Conservation (phyloP, 2,113 vertebrate species). For the Muscicapa adusta region DNA sequence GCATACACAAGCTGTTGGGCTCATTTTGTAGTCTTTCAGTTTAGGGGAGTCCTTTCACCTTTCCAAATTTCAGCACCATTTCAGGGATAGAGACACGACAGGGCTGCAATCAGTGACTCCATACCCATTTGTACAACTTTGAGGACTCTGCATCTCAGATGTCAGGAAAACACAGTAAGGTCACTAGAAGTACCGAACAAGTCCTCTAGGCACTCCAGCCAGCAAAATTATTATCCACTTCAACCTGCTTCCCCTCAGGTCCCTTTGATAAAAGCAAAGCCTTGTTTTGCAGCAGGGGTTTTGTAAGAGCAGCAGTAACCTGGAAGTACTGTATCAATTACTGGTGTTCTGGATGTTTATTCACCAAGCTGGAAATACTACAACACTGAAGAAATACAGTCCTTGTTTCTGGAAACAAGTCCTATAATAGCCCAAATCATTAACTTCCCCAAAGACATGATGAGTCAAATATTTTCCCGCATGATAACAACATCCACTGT, state of each 20-base stretch:
- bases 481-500: neutral
- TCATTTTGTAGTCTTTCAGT: neutral
- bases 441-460: neutral
- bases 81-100: neutral
- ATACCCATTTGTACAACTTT: neutral
- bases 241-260: neutral
- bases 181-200: neutral
- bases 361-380: neutral
- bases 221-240: neutral
- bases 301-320: neutral
- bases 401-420: neutral
- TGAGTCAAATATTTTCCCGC: neutral
- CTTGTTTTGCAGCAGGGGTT: neutral
- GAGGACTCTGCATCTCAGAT: neutral
- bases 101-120: neutral
- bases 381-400: neutral
- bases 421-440: neutral
- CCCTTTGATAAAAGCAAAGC: neutral
- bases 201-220: neutral
- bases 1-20: neutral
- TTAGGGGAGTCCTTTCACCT: neutral
- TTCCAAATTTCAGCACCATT: neutral
- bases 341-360: neutral
- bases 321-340: neutral
- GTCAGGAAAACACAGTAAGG: neutral